Percentiles rank a stretch among this genome's conserved stretches.
Conservation (phyloP, 2,113 vertebrate genomes). For the Arizona elegans region DNA sequence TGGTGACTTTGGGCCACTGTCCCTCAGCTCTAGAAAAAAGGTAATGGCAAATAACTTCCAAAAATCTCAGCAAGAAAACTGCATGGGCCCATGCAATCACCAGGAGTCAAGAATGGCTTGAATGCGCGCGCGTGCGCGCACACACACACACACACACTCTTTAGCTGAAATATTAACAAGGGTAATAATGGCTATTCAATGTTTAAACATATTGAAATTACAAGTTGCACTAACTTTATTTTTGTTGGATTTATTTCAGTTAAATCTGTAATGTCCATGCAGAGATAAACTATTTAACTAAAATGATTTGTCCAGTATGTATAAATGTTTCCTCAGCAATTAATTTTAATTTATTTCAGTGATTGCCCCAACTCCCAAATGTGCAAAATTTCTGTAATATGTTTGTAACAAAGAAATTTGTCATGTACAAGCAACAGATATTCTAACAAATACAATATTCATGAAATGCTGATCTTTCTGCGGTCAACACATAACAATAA, state of each 20-base stretch:
- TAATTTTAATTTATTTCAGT: background rate
- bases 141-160: background rate
- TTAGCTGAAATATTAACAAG: background rate
- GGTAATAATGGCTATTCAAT: background rate
- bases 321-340: background rate
- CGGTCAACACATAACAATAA: background rate
- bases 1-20: background rate
- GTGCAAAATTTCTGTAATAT: background rate
- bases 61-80: background rate
- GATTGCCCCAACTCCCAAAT: background rate
- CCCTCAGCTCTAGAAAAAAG: background rate
- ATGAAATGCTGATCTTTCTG: background rate
- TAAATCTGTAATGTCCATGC: background rate
- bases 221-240: background rate
- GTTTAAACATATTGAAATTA: background rate
- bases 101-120: background rate
- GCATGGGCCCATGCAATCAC: background rate
- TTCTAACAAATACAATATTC: constrained; percentile 28
- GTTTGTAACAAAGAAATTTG: background rate
- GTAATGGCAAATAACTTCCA: background rate
- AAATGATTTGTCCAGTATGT: background rate
- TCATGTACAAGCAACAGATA: background rate
- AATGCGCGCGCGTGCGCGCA: background rate
- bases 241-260: constrained; percentile 3
- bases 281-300: background rate